Conservation (phyloP, 2,888 invertebrate species). For the Mallateleia sp. region DNA sequence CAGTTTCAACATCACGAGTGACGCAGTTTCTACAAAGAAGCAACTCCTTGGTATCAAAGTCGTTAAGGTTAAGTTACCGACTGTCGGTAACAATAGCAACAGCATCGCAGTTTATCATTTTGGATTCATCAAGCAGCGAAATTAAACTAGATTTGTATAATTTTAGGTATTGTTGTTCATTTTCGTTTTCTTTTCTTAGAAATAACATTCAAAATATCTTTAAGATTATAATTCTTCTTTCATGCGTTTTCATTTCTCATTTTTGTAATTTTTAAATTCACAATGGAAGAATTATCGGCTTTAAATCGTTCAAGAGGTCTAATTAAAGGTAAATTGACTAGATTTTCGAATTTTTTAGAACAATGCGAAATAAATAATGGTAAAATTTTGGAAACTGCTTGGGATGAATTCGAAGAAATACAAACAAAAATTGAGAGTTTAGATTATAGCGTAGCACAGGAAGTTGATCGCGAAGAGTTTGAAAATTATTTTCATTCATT, state of each 20-base stretch:
- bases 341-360: slow-evolving; percentile 8
- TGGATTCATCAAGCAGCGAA: too few species aligned
- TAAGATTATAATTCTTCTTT: too few species aligned
- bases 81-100: neutral
- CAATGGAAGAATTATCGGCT: neutral
- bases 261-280: neutral
- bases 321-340: slow-evolving; percentile 6
- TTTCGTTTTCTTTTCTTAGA: neutral
- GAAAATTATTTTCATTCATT: slow-evolving; percentile 1
- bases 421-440: neutral
- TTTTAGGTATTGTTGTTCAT: neutral
- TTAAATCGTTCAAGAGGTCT: neutral
- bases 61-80: neutral
- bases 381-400: neutral
- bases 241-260: neutral
- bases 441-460: neutral
- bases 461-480: neutral
- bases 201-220: too few species aligned
- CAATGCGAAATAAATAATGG: neutral
- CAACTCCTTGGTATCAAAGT: too few species aligned
- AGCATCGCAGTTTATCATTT: neutral
- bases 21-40: too few species aligned
- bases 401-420: neutral
- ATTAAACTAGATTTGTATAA: neutral
- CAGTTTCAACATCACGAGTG: too few species aligned